Conservation (phyloP, 2,113 vertebrate genomes). For the Pampusana beccarii region DNA sequence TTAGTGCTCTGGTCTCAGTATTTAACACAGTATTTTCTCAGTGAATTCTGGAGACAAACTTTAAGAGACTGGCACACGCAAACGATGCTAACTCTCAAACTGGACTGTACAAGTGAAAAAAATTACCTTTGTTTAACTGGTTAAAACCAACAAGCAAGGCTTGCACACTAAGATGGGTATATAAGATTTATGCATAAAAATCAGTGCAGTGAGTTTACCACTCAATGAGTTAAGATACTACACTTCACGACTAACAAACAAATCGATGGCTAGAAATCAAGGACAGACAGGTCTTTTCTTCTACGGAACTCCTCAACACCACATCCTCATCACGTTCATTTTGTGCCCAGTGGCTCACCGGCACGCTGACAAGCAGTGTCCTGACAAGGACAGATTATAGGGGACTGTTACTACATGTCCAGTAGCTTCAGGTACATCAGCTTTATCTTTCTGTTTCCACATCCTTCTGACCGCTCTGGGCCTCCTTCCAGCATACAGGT, state of each 20-base stretch:
- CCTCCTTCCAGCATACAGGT: background rate
- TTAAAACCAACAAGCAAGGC: background rate
- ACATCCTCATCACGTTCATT: background rate
- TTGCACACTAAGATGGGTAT: background rate
- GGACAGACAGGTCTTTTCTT: background rate
- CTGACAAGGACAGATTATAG: conserved; percentile 7
- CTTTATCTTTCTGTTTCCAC: background rate
- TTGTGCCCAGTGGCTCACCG: background rate
- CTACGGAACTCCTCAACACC: background rate
- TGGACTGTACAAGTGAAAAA: background rate
- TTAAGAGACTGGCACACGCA: background rate
- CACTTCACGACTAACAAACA: background rate
- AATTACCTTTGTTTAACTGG: background rate
- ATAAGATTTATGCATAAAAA: background rate
- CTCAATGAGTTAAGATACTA: background rate
- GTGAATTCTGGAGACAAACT: background rate
- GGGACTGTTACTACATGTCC: background rate
- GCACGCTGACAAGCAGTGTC: background rate
- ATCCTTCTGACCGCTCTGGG: background rate
- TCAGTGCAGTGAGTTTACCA: background rate
- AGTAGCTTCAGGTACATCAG: background rate
- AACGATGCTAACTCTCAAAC: background rate
- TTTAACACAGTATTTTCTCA: background rate
- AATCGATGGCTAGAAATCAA: background rate
- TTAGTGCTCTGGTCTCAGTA: background rate